phyloP scores from a whole-genome alignment of 2,113 vertebrate genomes.

The Tachuris rubrigastra region DNA sequence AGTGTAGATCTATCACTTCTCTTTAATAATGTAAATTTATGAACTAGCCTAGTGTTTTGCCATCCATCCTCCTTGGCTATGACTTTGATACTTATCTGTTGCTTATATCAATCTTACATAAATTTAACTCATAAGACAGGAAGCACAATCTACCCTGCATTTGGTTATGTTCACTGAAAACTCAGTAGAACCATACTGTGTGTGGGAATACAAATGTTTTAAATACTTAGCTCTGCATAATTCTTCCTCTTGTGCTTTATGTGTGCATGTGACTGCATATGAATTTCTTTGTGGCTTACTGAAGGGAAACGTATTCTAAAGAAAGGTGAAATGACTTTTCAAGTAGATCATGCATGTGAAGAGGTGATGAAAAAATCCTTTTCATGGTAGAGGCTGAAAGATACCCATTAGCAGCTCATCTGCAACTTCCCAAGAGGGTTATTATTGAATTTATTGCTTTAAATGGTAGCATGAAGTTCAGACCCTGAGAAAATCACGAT shows the following conservation, averaged over 20 bases:
- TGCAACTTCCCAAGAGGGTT: not conserved
- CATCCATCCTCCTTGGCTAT: not conserved
- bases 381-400: not conserved
- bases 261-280: not conserved
- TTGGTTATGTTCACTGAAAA: not conserved
- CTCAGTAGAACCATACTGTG: slow-evolving; percentile 15
- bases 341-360: not conserved
- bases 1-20: not conserved
- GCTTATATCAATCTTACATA: slow-evolving; percentile 37
- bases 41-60: not conserved
- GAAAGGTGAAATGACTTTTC: not conserved
- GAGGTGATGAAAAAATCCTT: not conserved
- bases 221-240: slow-evolving; percentile 31
- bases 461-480: not conserved
- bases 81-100: not conserved
- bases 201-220: slow-evolving; percentile 33
- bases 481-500: not conserved
- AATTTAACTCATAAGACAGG: not conserved
- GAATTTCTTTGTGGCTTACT: not conserved
- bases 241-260: not conserved
- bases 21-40: slow-evolving; percentile 27
- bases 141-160: not conserved
- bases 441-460: not conserved
- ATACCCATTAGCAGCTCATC: not conserved
- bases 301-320: not conserved